These are phyloP conservation scores for Eublepharis macularius DNA, from an alignment of 2,113 vertebrate species.

Conservation along the genomic window DNA sequence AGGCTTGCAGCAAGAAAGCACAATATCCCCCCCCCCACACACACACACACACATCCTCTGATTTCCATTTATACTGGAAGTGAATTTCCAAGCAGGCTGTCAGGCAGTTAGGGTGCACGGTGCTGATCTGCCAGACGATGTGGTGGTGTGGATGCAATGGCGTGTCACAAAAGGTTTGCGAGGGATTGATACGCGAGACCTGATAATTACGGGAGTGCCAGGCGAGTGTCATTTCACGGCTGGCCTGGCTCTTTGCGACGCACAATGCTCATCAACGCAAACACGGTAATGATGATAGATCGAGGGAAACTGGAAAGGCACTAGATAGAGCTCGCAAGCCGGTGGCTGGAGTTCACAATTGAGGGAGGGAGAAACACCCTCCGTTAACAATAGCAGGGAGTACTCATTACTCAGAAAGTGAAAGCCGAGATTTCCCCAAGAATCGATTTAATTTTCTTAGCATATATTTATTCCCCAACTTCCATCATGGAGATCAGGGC, in stretches of 20 bases:
- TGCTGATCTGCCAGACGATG: slow-evolving; percentile 67
- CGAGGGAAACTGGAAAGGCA: slow-evolving; percentile 52
- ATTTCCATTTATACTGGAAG: slow-evolving; percentile 54
- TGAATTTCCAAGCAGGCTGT: slow-evolving; percentile 39
- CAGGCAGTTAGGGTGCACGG: slow-evolving; percentile 41
- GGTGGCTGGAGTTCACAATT: slow-evolving; percentile 35
- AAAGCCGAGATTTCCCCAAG: background rate
- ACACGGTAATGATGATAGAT: slow-evolving; percentile 74
- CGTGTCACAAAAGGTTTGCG: slow-evolving; percentile 67
- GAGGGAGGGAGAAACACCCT: slow-evolving; percentile 32
- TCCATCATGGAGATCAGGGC: no score
- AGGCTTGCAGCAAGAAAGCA: slow-evolving; percentile 20
- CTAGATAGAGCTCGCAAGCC: slow-evolving; percentile 53
- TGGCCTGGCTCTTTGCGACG: slow-evolving; percentile 69
- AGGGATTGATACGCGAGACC: slow-evolving; percentile 67
- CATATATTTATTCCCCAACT: no score
- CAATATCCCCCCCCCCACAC: background rate
- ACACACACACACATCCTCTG: background rate
- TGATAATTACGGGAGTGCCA: slow-evolving; percentile 70
- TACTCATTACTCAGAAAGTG: background rate
- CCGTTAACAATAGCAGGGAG: slow-evolving; percentile 18
- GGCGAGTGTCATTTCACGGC: slow-evolving; percentile 71
- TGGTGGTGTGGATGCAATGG: slow-evolving; percentile 56
- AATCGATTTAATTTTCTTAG: no score
- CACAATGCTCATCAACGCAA: slow-evolving; percentile 70